Evolutionary conservation across 1,140 invertebrate genomes (phyloP).

Genomic region (Procambarus virginalis): DNA sequence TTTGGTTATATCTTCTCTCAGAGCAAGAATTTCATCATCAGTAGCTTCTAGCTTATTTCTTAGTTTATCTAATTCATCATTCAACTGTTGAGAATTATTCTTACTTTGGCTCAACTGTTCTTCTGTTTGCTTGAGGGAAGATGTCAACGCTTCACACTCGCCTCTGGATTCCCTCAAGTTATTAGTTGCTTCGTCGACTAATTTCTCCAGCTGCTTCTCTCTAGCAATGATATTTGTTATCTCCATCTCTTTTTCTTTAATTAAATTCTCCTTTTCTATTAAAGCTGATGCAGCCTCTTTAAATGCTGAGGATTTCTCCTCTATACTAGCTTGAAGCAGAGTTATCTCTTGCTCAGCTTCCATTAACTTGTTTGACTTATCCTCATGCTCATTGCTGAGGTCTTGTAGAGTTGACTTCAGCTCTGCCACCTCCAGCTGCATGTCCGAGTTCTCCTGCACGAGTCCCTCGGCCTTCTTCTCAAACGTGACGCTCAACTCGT

Average conservation of each 20-base stretch:
- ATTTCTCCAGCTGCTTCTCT: neutral
- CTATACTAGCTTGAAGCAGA: neutral
- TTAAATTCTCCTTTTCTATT: neutral
- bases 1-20: neutral
- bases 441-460: neutral
- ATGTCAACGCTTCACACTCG: neutral
- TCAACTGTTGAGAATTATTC: neutral
- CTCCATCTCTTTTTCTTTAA: conserved; percentile 6
- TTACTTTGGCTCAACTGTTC: neutral
- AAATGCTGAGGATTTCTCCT: neutral
- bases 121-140: neutral
- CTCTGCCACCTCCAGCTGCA: neutral
- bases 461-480: neutral
- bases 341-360: neutral
- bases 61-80: neutral
- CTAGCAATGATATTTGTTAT: neutral
- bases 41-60: neutral
- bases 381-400: neutral
- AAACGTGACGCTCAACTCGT: neutral
- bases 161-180: neutral
- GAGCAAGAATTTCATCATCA: neutral
- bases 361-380: neutral
- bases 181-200: neutral
- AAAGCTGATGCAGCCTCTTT: neutral
- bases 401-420: neutral